These are phyloP conservation scores for Propithecus perrieri DNA, from an alignment of 2,797 vertebrate species.

Conservation along the genomic window DNA sequence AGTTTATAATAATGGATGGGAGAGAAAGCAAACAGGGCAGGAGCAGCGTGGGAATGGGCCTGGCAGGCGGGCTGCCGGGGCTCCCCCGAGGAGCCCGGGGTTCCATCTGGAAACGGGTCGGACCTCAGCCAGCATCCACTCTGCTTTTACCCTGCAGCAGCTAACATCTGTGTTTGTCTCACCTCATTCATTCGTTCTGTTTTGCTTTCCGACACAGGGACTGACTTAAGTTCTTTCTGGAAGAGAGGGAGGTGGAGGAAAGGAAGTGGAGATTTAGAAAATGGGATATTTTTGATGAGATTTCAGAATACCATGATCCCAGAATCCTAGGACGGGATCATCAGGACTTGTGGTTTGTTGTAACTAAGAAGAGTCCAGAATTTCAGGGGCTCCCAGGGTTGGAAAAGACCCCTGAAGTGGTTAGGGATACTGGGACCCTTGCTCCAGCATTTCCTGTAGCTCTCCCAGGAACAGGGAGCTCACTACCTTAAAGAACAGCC, in stretches of 20 bases:
- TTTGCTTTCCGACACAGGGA: constrained; percentile 24
- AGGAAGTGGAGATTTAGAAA: neutral
- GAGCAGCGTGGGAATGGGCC: constrained; percentile 74
- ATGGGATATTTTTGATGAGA: neutral
- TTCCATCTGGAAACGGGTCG: neutral
- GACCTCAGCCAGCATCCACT: constrained; percentile 47
- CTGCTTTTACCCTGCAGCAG: neutral
- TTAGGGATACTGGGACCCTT: neutral
- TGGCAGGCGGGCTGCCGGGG: neutral
- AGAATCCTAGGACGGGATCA: neutral
- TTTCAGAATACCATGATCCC: neutral
- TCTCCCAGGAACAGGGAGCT: neutral
- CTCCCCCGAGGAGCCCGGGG: neutral
- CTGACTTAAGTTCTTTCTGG: neutral
- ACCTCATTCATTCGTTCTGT: neutral
- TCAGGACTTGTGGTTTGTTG: neutral
- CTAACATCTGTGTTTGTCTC: neutral
- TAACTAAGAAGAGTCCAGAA: neutral
- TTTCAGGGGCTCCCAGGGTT: neutral
- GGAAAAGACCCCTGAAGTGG: neutral
- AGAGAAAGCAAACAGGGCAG: constrained; percentile 68
- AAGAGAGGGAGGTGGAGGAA: neutral
- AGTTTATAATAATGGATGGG: constrained; percentile 83
- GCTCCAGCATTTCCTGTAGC: neutral
- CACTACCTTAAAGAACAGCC: neutral